Evolutionary conservation across 2,113 vertebrate species (phyloP), one percentile per base, ranked within the genome.

Genomic region (Psilopogon haemacephalus): DNA sequence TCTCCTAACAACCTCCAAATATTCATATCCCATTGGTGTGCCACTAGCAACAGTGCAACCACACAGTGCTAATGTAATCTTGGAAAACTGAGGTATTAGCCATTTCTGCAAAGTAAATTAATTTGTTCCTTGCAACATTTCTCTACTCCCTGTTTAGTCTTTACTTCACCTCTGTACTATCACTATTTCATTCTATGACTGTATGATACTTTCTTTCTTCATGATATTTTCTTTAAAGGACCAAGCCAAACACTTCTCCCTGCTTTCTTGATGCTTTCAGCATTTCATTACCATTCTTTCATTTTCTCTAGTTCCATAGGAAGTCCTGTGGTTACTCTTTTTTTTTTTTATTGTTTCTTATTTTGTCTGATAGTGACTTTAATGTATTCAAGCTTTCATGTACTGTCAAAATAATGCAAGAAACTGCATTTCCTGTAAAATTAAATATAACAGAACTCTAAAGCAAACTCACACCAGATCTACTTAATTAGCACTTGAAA

Each of bases 401-500:
- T 38, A 58, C 48, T 71, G 67, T 65, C 65, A 96, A 70, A 73
- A 91, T 62, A 73, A 76, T 48, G 23, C 40, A 95, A 80, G 60
- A 78, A 90, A 79, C 28, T 76, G 59, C 5, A 50, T 37, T 81
- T 12, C 37, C 46, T 73, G 20, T 40, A 58, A 93, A 97, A 96
- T 86, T 82, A 92, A 90, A 92, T 94, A 56, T 81, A 91, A 89
- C 52, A 94, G 68, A 83, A 92, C 87, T 79, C 65, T 69, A 83
- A 62, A 40, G 35, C n/a, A 84, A 77, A 11, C 65, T 67, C 70
- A 69, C 35, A 79, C 17, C 70, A 83, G 27, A 56, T 52, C 65
- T 86, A 88, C 33, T 54, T 79, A 93, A 94, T 91, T 56, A 90
- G 55, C 56, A 33, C 14, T 88, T 71, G 24, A 64, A 76, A 55